phyloP scores from a whole-genome alignment of 2,797 vertebrate species.

The Cryptoblepharus egeriae region DNA sequence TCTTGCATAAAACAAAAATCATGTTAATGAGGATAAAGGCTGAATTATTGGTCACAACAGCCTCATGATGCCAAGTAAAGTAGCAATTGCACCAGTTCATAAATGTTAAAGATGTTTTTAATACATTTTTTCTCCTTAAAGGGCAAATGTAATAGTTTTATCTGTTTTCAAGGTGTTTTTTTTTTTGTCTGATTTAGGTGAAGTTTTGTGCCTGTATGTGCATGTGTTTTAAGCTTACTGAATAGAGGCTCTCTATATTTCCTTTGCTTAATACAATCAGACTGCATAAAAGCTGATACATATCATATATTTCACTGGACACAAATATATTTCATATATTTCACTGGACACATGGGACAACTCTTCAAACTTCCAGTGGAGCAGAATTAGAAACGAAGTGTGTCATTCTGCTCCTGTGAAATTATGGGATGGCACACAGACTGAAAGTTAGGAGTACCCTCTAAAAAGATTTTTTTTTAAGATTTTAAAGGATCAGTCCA shows the following conservation, averaged over 20 bases:
- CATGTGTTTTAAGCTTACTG: conserved; percentile 51
- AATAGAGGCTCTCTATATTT: conserved; percentile 56
- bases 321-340: conserved; percentile 62
- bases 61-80: no score
- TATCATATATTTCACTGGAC: conserved; percentile 63
- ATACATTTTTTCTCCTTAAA: neutral
- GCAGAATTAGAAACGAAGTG: conserved; percentile 60
- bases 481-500: conserved; percentile 36
- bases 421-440: neutral
- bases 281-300: conserved; percentile 27
- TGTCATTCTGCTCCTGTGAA: conserved; percentile 53
- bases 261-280: conserved; percentile 40
- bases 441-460: neutral
- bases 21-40: conserved; percentile 40
- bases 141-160: conserved; percentile 52
- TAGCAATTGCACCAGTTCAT: conserved; percentile 15
- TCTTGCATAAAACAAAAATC: conserved; percentile 39
- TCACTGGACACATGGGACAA: conserved; percentile 54
- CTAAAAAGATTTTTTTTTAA: conserved; percentile 38
- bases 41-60: conserved; percentile 40
- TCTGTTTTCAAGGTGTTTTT: conserved; percentile 40
- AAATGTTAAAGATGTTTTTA: conserved; percentile 30
- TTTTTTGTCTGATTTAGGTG: conserved; percentile 39
- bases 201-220: conserved; percentile 50
- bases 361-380: conserved; percentile 46